Evolutionary conservation across 2,113 vertebrate genomes (phyloP).

Genomic region (Cololabis saira): DNA sequence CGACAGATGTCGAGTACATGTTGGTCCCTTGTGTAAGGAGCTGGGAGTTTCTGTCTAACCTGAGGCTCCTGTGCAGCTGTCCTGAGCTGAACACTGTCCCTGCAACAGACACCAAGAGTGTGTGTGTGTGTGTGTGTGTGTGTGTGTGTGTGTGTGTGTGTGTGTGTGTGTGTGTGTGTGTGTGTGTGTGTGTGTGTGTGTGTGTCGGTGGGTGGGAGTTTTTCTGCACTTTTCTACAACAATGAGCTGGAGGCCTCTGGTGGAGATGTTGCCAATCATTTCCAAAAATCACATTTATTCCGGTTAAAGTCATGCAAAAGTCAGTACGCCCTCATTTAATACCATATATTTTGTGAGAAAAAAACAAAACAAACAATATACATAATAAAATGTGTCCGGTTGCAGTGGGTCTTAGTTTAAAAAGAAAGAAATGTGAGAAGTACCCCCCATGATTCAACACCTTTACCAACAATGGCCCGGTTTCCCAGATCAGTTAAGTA

Average conservation of each 20-base stretch:
- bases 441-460: too few relatives aligned
- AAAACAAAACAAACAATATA: background rate
- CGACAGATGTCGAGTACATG: constrained; percentile 77
- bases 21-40: constrained; percentile 65
- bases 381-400: background rate
- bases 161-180: background rate
- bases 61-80: constrained; percentile 83
- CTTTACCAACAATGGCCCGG: too few relatives aligned
- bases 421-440: too few relatives aligned
- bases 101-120: constrained; percentile 33
- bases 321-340: too few relatives aligned
- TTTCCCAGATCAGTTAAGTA: too few relatives aligned
- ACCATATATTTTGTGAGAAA: background rate
- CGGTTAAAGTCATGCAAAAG: background rate
- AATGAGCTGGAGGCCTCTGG: constrained; percentile 12
- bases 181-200: constrained; percentile 2
- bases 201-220: background rate
- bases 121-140: background rate
- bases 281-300: background rate
- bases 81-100: constrained; percentile 73
- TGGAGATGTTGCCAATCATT: constrained; percentile 8
- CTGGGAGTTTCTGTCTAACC: constrained; percentile 76
- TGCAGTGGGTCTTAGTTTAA: background rate
- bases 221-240: constrained; percentile 16
- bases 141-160: constrained; percentile 15